Evolutionary conservation across 2,888 invertebrate genomes (phyloP).

Genomic region (Drosophila pegasa): DNA sequence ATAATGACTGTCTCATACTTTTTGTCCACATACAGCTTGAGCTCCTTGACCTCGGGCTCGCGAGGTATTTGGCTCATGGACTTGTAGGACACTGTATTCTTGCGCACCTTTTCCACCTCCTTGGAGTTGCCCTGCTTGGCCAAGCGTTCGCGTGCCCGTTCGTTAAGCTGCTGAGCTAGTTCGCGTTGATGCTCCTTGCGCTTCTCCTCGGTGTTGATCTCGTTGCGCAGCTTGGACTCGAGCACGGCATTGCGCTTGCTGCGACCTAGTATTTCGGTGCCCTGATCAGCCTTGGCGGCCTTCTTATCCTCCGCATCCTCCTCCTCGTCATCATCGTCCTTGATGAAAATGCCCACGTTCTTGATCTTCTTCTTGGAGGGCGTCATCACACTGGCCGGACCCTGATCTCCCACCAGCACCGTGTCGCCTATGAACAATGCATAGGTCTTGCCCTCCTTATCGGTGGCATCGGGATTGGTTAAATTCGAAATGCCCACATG

Average conservation of each 20-base stretch:
- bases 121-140: constrained; percentile 94
- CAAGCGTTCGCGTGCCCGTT: constrained; percentile 95
- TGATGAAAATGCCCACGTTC: constrained; percentile 97
- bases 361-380: constrained; percentile 97
- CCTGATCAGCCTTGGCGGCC: constrained; percentile 89
- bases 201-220: constrained; percentile 98
- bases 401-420: constrained; percentile 96
- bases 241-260: constrained; percentile 96
- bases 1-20: constrained; percentile 99
- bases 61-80: constrained; percentile 96
- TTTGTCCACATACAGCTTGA: constrained; percentile 97
- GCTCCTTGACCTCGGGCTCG: constrained; percentile 95
- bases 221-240: constrained; percentile 96
- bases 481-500: constrained; percentile 96
- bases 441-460: constrained; percentile 95
- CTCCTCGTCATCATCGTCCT: constrained; percentile 94
- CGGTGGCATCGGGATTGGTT: constrained; percentile 91
- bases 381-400: constrained; percentile 94
- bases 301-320: constrained; percentile 92
- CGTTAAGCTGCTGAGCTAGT: constrained; percentile 94
- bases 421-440: constrained; percentile 99
- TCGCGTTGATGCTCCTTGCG: constrained; percentile 98
- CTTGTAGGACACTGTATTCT: constrained; percentile 98
- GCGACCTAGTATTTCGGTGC: constrained; percentile 85
- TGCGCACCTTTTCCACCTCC: constrained; percentile 94